A percentile compares a stretch with the other conserved stretches of the same genome.
Evolutionary conservation across 2,113 vertebrate genomes (phyloP).

Genomic region (Rhegmatorhina hoffmannsi): DNA sequence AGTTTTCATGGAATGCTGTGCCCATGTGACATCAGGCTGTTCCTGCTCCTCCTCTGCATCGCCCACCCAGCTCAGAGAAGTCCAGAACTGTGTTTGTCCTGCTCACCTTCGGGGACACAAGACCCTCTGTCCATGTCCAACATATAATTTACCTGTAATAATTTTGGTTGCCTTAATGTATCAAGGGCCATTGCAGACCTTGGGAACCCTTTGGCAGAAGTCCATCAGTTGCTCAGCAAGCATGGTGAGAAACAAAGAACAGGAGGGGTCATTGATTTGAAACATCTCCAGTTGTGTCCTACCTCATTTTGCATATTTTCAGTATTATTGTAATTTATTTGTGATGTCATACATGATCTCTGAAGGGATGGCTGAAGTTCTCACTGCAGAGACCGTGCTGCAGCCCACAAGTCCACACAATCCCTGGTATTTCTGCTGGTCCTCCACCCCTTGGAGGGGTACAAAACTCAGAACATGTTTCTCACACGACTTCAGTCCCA

Average conservation of each 20-base stretch:
- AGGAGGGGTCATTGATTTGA: neutral
- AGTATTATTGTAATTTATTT: neutral
- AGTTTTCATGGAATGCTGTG: neutral
- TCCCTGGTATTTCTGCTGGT: rapidly evolving
- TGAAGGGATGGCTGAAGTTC: neutral
- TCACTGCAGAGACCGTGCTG: neutral
- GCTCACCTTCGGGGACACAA: neutral
- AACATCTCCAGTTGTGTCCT: neutral
- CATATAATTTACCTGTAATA: neutral
- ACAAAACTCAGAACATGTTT: neutral
- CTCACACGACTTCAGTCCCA: neutral
- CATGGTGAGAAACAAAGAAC: neutral
- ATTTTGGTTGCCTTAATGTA: neutral
- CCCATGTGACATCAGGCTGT: neutral
- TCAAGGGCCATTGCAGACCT: neutral
- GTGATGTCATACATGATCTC: neutral
- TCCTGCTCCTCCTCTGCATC: neutral
- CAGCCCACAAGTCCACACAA: rapidly evolving
- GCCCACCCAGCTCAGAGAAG: neutral
- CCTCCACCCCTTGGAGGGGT: neutral
- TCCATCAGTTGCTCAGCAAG: neutral
- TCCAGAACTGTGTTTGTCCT: neutral
- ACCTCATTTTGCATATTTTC: neutral
- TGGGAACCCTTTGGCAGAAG: neutral
- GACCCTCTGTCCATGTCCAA: neutral